phyloP scores from a whole-genome alignment of 2,113 vertebrate genomes.

The Coregonus clupeaformis region DNA sequence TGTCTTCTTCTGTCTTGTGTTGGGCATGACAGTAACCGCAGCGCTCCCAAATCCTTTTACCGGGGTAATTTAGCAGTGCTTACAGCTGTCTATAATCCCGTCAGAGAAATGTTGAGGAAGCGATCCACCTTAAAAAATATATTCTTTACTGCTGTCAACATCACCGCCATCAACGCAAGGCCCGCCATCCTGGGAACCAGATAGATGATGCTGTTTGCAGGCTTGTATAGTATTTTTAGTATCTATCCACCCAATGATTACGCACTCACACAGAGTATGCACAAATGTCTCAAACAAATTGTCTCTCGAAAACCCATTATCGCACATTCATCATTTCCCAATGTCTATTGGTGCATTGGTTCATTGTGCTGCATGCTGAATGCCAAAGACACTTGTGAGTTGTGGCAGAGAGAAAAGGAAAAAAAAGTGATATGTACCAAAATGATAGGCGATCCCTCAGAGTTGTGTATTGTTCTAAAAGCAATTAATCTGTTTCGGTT shows the following conservation, averaged over 20 bases:
- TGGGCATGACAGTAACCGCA: too few species aligned
- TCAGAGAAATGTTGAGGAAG: conserved; percentile 2
- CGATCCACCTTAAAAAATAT: conserved; percentile 18
- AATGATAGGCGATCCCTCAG: background rate
- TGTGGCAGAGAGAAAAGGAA: background rate
- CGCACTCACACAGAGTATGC: conserved; percentile 35
- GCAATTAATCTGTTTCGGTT: background rate
- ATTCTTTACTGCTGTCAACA: conserved; percentile 55
- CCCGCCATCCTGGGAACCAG: conserved; percentile 39
- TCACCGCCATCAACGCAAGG: conserved; percentile 36
- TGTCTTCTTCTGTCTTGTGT: conserved; percentile 21
- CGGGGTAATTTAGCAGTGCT: conserved; percentile 30
- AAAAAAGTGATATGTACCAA: background rate
- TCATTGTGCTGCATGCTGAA: background rate
- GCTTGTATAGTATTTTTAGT: conserved; percentile 5
- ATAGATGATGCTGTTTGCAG: conserved; percentile 58
- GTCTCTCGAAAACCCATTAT: background rate
- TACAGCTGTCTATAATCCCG: conserved; percentile 15
- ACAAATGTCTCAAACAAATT: background rate
- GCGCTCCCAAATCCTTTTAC: too few species aligned
- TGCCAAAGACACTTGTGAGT: background rate
- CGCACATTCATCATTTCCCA: background rate
- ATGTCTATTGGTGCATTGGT: background rate
- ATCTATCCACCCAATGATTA: conserved; percentile 58
- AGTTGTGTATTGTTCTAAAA: background rate